Percentiles rank a stretch among this genome's conserved stretches.
phyloP scores from a whole-genome alignment of 2,113 vertebrate genomes.

The Nothocercus julius region DNA sequence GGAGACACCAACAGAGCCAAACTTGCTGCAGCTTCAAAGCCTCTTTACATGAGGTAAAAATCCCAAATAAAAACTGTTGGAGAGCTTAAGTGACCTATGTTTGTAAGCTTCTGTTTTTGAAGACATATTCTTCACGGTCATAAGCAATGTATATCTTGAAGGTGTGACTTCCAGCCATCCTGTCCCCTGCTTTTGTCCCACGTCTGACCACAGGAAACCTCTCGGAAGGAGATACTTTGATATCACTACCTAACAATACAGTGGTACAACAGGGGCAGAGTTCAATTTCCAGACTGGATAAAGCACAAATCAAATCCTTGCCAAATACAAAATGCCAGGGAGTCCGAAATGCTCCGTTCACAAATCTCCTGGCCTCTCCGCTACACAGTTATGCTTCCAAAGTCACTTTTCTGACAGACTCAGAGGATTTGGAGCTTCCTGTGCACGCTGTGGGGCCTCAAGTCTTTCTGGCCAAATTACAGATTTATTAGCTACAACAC shows the following conservation, averaged over 20 bases:
- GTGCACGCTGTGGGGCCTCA: neutral
- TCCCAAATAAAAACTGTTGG: neutral
- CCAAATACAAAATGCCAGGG: neutral
- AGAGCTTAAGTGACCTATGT: neutral
- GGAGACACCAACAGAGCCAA: neutral
- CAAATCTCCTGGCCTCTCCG: neutral
- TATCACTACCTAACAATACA: neutral
- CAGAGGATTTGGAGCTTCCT: neutral
- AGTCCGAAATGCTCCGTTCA: neutral
- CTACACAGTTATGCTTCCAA: neutral
- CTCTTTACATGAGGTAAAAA: neutral
- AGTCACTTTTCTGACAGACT: neutral
- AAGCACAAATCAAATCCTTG: neutral
- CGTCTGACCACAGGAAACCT: accelerated
- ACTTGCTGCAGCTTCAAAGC: neutral
- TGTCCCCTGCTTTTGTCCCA: neutral
- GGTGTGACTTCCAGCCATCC: neutral
- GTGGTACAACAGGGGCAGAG: accelerated
- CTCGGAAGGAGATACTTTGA: neutral
- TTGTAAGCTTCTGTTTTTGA: neutral
- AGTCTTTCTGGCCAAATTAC: neutral
- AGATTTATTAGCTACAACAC: neutral
- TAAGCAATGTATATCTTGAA: neutral
- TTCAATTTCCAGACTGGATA: neutral
- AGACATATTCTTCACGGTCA: neutral